Conservation (phyloP, 2,888 invertebrate genomes). For the Drosophila dives region DNA sequence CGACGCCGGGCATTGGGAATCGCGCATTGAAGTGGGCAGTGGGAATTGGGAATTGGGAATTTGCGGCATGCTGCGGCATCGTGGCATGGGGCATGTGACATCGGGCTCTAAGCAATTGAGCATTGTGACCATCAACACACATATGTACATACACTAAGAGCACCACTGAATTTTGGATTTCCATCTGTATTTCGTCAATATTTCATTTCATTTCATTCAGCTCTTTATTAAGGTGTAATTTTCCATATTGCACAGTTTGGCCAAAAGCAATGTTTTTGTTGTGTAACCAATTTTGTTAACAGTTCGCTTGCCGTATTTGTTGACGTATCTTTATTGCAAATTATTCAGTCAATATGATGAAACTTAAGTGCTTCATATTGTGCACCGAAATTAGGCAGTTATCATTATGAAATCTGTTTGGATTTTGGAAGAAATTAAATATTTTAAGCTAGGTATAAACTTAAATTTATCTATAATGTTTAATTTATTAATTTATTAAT, state of each 20-base stretch:
- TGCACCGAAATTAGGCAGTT: not conserved
- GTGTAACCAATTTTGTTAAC: not conserved
- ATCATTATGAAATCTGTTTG: not conserved
- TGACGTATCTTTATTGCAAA: not conserved
- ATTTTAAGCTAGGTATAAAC: not conserved
- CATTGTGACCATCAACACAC: slow-evolving; percentile 10
- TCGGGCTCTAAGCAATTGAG: slow-evolving; percentile 1
- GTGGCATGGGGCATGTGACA: not conserved
- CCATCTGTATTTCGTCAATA: slow-evolving; percentile 51
- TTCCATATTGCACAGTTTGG: slow-evolving; percentile 42
- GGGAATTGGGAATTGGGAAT: slow-evolving; percentile 7
- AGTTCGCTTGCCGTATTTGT: not conserved
- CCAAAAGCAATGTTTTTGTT: slow-evolving; percentile 24
- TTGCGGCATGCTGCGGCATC: not conserved
- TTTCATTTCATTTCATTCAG: slow-evolving; percentile 56
- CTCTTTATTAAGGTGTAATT: slow-evolving; percentile 73
- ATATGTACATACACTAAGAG: slow-evolving; percentile 9
- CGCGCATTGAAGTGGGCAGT: slow-evolving; percentile 2
- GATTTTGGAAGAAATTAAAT: not conserved
- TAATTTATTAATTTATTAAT: too few relatives aligned
- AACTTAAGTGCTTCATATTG: not conserved
- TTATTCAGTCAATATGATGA: not conserved
- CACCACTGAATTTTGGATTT: slow-evolving; percentile 57
- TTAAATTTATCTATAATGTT: too few relatives aligned
- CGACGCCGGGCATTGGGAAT: slow-evolving; percentile 6